Evolutionary conservation across 92 coral and sea anemone species (phyloP), one percentile per base, ranked within the genome.

Genomic region (Desmophyllum pertusum): DNA sequence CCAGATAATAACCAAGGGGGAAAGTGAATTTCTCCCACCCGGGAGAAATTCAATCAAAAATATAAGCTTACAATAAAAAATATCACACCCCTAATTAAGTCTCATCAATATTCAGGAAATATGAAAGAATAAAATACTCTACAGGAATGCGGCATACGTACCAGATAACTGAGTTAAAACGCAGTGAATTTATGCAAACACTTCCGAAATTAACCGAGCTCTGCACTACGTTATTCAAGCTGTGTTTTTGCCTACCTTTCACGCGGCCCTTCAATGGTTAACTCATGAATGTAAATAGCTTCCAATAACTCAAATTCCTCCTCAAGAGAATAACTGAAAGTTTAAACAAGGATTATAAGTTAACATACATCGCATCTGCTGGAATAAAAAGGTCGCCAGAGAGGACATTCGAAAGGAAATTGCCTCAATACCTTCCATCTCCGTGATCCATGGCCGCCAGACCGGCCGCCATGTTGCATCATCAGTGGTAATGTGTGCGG

Each of bases 241-340:
- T 0, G 13, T 25, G 35, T n/a, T 19, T 31, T 35, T 6, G 51
- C 81, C 30, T 77, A 95, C 98, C 97, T 95, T 63, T 91, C 95
- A 10, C 76, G 74, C 0, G 89, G 90, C 7, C 95, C 97, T 74
- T 89, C 76, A 15, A 94, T 55, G 10, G 93, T 89, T 37, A 96
- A 83, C 93, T 96, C 99, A 73, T 92, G 93, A 74, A 96, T 91
- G 77, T 94, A 96, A 75, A 96, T 96, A 11, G 99, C 99, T 84
- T 94, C 91, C 39, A 96, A 85, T 36, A 96, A 77, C 73, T 96
- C 97, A 55, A 96, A 62, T 83, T 96, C 99, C 79, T 96, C 98
- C 25, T 89, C 86, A 35, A 96, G 73, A 21, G 83, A 84, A 73
- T 83, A 89, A 59, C 98, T 94, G 73, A 13, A 81, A 13, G 59